Evolutionary conservation across 2,113 vertebrate species (phyloP), one percentile per base, ranked within the genome.

Genomic region (Pogonocichla stellata): DNA sequence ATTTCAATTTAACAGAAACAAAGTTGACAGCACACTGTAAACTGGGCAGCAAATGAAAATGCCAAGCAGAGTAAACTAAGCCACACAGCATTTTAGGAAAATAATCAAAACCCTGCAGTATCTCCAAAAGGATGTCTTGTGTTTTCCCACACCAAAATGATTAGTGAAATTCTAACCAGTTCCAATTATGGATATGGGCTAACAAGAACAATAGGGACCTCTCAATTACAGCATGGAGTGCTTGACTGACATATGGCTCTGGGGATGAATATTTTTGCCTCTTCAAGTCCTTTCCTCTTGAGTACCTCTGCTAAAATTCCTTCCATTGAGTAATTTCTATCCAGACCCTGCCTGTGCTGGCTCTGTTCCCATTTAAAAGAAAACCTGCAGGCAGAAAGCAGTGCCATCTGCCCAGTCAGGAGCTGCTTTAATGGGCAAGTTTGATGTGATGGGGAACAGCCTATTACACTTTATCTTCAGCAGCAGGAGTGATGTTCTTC

Each of bases 371-470:
- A 66, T 48, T 53, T 74, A 51, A 86, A 92, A 92, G 62, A 91
- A 94, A 95, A 89, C 79, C 93, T 88, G 69, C 75, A 86, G 84
- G 96, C 88, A 97, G 91, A 93, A 83, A 92, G 66, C 75, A 81
- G 31, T 61, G 47, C 81, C 93, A 96, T 95, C 96, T 95, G 92
- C 92, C 88, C 96, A 95, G 88, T 79, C 81, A 93, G 93, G 84
- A 88, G 67, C 79, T 91, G 50, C 72, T 86, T 92, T 92, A 91
- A 92, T 80, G 62, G 88, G 48, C 64, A 90, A 90, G 62, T 79
- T 56, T 91, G 80, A 85, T 84, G 75, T 48, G 71, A 78, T 86
- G 66, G n/a, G 40, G 61, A 95, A 62, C 57, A 78, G 83, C 38
- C 93, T 62, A 73, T 90, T 61, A 77, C 2, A 8, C 56, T 88